Evolutionary conservation across 1,140 invertebrate species (phyloP).

Genomic region (Linepithema humile): DNA sequence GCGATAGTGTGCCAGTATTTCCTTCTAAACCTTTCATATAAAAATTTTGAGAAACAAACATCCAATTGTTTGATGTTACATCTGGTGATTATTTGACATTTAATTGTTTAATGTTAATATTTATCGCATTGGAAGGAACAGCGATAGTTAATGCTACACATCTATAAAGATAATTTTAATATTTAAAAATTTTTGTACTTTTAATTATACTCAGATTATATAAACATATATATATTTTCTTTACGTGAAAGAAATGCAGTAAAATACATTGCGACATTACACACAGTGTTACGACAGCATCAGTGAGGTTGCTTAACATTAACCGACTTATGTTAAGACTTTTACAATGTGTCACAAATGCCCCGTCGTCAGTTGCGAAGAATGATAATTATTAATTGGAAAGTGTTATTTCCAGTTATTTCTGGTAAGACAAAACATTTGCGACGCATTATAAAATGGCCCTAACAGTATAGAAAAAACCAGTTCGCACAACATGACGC

Average conservation of each 20-base stretch:
- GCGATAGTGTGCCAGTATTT: neutral
- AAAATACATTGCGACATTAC: slow-evolving; percentile 11
- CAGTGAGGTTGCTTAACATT: slow-evolving; percentile 6
- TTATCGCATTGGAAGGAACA: neutral
- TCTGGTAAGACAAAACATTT: too few relatives aligned
- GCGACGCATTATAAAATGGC: too few relatives aligned
- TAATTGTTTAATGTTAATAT: neutral
- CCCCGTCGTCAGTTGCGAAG: too few relatives aligned
- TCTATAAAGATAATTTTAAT: neutral
- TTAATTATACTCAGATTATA: neutral
- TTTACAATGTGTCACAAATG: too few relatives aligned
- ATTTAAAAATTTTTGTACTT: neutral
- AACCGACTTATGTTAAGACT: slow-evolving; percentile 8
- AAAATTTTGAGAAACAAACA: neutral
- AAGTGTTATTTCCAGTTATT: too few relatives aligned
- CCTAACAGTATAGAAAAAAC: slow-evolving; percentile 2
- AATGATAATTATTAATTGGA: too few relatives aligned
- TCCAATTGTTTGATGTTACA: neutral
- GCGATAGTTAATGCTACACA: neutral
- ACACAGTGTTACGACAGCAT: neutral
- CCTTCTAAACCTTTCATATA: neutral
- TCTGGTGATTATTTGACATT: too few relatives aligned
- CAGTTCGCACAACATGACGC: slow-evolving; percentile 21
- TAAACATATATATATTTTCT: neutral
- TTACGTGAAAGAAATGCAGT: neutral